These are phyloP conservation scores for Nemotelus nigrinus DNA, from an alignment of 2,888 invertebrate species.

Conservation along the genomic window DNA sequence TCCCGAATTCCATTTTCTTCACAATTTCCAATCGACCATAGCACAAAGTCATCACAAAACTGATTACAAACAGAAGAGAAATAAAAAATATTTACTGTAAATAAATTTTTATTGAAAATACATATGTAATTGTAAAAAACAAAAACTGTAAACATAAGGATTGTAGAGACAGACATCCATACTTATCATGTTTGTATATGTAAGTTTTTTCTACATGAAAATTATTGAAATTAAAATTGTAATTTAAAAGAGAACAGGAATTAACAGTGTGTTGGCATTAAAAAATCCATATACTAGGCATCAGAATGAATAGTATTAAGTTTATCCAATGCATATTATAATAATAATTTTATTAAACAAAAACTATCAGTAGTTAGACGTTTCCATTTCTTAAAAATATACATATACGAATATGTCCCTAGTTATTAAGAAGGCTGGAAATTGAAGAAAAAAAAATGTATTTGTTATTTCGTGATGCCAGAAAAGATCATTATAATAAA, in stretches of 20 bases:
- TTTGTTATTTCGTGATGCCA: conserved; percentile 42
- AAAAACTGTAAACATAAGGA: too few relatives aligned
- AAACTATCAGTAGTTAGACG: conserved; percentile 39
- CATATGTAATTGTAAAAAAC: neutral
- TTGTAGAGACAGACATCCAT: neutral
- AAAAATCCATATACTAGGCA: neutral
- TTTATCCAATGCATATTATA: conserved; percentile 5
- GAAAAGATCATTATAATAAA: conserved; percentile 15
- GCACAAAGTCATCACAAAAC: conserved; percentile 28
- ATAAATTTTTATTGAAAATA: conserved; percentile 10
- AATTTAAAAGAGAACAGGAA: conserved; percentile 8
- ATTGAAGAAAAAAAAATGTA: neutral
- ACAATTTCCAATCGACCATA: conserved; percentile 26
- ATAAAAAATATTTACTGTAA: neutral
- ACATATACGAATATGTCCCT: neutral
- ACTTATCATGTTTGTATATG: conserved; percentile 34
- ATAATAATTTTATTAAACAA: conserved; percentile 4
- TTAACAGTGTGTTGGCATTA: too few relatives aligned
- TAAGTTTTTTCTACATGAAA: conserved; percentile 35
- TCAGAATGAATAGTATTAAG: neutral
- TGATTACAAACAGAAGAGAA: conserved; percentile 1
- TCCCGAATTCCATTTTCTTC: neutral
- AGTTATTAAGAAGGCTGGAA: too few relatives aligned
- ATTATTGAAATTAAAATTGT: neutral
- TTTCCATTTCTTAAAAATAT: conserved; percentile 21